Evolutionary conservation across 2,113 vertebrate species (phyloP).

Genomic region (Pholis gunnellus): DNA sequence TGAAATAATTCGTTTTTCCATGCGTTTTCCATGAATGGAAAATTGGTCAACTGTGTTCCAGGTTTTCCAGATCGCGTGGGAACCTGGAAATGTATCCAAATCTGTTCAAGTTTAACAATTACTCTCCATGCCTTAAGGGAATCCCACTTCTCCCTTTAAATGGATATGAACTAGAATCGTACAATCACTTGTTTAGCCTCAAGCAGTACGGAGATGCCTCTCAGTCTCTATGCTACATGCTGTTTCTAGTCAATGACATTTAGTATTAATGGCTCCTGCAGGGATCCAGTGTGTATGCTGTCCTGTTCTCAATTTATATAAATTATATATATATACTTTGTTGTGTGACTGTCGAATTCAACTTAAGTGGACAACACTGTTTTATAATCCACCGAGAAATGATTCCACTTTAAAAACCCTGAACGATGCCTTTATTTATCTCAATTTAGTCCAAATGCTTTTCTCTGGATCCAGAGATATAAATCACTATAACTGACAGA

Average conservation of each 20-base stretch:
- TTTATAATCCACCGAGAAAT: background rate
- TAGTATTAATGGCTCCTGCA: background rate
- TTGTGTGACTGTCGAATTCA: background rate
- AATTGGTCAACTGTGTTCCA: background rate
- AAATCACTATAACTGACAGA: background rate
- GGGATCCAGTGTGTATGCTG: background rate
- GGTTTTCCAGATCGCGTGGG: background rate
- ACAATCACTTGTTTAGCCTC: no score
- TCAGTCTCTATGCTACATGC: background rate
- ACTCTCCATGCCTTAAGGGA: no score
- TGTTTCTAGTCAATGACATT: background rate
- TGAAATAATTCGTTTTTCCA: background rate
- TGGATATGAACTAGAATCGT: no score
- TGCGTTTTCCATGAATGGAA: no score
- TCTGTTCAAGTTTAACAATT: background rate
- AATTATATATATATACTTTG: background rate
- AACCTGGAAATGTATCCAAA: no score
- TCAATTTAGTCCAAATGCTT: background rate
- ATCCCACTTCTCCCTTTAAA: no score
- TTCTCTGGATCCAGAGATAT: background rate
- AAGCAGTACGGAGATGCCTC: background rate
- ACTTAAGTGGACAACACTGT: background rate
- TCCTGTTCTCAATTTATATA: background rate
- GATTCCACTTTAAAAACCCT: background rate
- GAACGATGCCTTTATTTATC: background rate